Evolutionary conservation across 1,140 invertebrate species (phyloP).

Genomic region (Drepana arcuata): DNA sequence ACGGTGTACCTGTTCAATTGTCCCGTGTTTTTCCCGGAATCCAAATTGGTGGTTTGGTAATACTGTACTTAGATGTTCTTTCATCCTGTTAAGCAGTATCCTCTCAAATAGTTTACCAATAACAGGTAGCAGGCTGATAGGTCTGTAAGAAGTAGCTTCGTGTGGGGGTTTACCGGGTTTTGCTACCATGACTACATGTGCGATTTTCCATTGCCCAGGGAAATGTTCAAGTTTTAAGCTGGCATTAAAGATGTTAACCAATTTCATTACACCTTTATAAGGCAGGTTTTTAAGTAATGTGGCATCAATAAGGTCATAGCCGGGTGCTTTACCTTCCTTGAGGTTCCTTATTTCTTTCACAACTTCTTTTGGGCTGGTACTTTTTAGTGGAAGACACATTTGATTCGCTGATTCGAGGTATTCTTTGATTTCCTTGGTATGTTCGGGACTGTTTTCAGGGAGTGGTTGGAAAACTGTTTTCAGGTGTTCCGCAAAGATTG

Average conservation of each 20-base stretch:
- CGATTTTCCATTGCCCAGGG: conserved; percentile 35
- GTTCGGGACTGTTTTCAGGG: too few relatives aligned
- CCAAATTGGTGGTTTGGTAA: conserved; percentile 42
- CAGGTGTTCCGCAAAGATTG: too few relatives aligned
- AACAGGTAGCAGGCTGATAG: conserved; percentile 34
- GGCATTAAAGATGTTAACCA: conserved; percentile 6
- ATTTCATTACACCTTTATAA: not conserved
- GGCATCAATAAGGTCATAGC: too few relatives aligned
- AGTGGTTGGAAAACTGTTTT: too few relatives aligned
- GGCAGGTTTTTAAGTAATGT: too few relatives aligned
- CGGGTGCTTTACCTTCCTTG: too few relatives aligned
- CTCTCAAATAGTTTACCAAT: conserved; percentile 37
- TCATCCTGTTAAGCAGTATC: conserved; percentile 28
- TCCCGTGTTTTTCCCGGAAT: conserved; percentile 28
- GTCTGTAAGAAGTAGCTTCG: conserved; percentile 27
- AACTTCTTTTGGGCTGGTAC: too few relatives aligned
- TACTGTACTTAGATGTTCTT: conserved; percentile 8
- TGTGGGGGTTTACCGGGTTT: conserved; percentile 36
- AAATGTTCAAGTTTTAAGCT: conserved; percentile 13
- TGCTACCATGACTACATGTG: conserved; percentile 31
- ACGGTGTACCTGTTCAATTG: conserved; percentile 26
- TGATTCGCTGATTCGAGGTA: too few relatives aligned
- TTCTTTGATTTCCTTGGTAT: too few relatives aligned
- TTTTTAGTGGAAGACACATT: too few relatives aligned
- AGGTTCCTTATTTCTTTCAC: too few relatives aligned